Percentiles rank a stretch among this genome's conserved stretches.
phyloP scores from a whole-genome alignment of 2,888 invertebrate genomes.

The Cryptops parisi region DNA sequence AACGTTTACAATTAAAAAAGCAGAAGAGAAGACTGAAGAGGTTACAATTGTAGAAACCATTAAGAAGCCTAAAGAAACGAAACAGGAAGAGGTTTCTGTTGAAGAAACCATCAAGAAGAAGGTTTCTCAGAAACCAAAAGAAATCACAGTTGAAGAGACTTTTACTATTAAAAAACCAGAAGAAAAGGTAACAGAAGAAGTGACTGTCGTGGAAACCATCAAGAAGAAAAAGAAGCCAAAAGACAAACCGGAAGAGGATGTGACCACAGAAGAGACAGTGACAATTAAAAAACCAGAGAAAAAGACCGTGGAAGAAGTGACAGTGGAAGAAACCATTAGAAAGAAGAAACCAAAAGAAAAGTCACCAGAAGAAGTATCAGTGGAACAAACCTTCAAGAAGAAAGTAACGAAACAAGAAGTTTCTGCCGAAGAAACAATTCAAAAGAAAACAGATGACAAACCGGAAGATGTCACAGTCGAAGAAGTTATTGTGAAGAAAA shows the following conservation, averaged over 20 bases:
- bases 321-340: slow-evolving; percentile 20
- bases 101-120: slow-evolving; percentile 10
- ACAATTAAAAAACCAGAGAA: slow-evolving; percentile 10
- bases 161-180: slow-evolving; percentile 12
- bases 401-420: not conserved
- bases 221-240: slow-evolving; percentile 11
- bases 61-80: slow-evolving; percentile 10
- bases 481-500: slow-evolving; percentile 11
- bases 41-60: slow-evolving; percentile 1
- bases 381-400: not conserved
- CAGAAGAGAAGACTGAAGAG: slow-evolving; percentile 8
- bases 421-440: not conserved
- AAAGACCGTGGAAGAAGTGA: slow-evolving; percentile 10
- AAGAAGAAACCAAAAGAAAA: slow-evolving; percentile 20
- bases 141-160: slow-evolving; percentile 8
- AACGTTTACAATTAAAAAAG: slow-evolving; percentile 4
- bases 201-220: slow-evolving; percentile 9
- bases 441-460: slow-evolving; percentile 8
- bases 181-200: slow-evolving; percentile 8
- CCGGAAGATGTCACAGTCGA: not conserved
- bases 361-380: slow-evolving; percentile 11
- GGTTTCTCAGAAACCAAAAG: slow-evolving; percentile 11
- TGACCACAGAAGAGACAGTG: slow-evolving; percentile 14
- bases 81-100: not conserved
- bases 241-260: slow-evolving; percentile 19